A percentile compares a stretch with the other conserved stretches of the same genome.
These are phyloP conservation scores for Onchidella celtica DNA, from an alignment of 2,888 invertebrate genomes.

Conservation along the genomic window DNA sequence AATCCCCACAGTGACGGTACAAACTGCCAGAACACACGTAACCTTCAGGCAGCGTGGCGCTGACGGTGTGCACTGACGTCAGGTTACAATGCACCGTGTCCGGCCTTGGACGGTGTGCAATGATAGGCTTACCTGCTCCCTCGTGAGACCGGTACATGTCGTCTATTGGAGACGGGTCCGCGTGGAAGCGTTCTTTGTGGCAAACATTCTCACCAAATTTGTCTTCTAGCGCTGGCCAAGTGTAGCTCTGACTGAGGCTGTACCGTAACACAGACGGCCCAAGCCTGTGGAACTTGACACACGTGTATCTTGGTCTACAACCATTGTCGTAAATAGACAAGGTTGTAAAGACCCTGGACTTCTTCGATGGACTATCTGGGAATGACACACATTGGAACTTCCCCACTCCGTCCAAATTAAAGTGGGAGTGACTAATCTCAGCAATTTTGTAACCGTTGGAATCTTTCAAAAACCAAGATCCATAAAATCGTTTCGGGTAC, in stretches of 20 bases:
- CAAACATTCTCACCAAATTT: conserved; percentile 55
- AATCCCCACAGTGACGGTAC: conserved; percentile 64
- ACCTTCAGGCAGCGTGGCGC: conserved; percentile 58
- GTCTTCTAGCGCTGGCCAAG: conserved; percentile 61
- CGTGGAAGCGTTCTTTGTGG: conserved; percentile 58
- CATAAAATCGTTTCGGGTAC: conserved; percentile 61
- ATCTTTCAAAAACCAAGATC: conserved; percentile 60
- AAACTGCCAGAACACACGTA: conserved; percentile 63
- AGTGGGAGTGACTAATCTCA: conserved; percentile 33
- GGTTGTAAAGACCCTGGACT: conserved; percentile 61
- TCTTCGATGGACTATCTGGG: conserved; percentile 57
- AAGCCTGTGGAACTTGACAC: conserved; percentile 62
- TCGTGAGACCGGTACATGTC: conserved; percentile 61
- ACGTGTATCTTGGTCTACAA: conserved; percentile 71
- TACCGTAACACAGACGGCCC: conserved; percentile 62
- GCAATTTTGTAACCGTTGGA: conserved; percentile 22
- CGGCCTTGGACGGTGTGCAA: conserved; percentile 52
- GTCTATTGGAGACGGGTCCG: conserved; percentile 63
- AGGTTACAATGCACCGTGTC: conserved; percentile 61
- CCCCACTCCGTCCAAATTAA: conserved; percentile 60
- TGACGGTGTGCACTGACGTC: conserved; percentile 56
- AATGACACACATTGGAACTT: conserved; percentile 64
- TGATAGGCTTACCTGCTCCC: conserved; percentile 59
- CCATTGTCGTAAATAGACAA: conserved; percentile 68
- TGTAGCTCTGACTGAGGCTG: conserved; percentile 63